Percentiles rank a stretch among this genome's conserved stretches.
Conservation (phyloP, 2,113 vertebrate species). For the Gopherus flavomarginatus region DNA sequence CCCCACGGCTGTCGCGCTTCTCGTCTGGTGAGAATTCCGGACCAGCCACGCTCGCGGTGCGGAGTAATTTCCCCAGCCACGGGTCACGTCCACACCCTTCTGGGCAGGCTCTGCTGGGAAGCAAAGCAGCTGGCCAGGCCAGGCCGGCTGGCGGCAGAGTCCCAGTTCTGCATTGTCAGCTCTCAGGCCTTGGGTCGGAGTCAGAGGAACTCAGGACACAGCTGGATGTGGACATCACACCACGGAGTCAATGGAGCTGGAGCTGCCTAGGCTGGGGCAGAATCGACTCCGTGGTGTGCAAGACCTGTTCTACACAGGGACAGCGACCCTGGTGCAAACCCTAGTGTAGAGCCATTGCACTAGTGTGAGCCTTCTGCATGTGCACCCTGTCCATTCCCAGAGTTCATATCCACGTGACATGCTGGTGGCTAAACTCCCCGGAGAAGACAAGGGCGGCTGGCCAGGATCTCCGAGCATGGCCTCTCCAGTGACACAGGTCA, state of each 20-base stretch:
- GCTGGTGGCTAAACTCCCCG: neutral
- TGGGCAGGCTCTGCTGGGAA: neutral
- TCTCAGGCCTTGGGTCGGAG: neutral
- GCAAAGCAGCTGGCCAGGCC: neutral
- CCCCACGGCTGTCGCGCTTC: no score
- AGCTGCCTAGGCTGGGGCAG: neutral
- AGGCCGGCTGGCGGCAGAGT: neutral
- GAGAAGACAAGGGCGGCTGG: neutral
- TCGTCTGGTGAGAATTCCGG: neutral
- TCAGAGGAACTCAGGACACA: neutral
- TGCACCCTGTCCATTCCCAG: neutral
- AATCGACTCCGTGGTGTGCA: neutral
- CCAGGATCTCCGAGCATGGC: neutral
- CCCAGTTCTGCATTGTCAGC: neutral
- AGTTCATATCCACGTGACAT: neutral
- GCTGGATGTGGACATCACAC: neutral
- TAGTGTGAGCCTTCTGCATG: neutral
- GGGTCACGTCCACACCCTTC: neutral
- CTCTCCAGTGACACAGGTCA: neutral
- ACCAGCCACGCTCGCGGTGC: neutral
- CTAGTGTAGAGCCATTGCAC: neutral
- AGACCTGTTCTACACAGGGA: neutral
- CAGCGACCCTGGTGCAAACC: no score
- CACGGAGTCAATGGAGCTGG: neutral
- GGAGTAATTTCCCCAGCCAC: neutral